Percentiles rank a stretch among this genome's conserved stretches.
These are phyloP conservation scores for Zaprionus gabonicus DNA, from an alignment of 1,140 invertebrate species.

Conservation along the genomic window DNA sequence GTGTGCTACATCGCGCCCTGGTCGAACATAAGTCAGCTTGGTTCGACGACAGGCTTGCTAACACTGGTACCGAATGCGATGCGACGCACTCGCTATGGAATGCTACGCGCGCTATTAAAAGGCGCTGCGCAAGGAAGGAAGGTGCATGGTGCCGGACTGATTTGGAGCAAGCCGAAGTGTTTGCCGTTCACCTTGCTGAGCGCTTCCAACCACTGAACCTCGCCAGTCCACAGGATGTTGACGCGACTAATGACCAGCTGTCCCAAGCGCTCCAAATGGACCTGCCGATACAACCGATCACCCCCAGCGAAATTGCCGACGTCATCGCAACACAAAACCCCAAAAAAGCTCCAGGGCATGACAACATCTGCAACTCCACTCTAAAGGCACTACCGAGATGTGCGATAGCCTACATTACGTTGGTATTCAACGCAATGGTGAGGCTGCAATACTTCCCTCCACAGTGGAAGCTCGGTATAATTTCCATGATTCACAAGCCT, in stretches of 20 bases:
- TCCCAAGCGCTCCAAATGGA: too few species aligned
- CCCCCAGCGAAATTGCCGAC: too few species aligned
- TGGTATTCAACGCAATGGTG: slow-evolving; percentile 15
- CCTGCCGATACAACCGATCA: too few species aligned
- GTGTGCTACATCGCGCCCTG: not conserved
- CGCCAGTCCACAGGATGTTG: not conserved
- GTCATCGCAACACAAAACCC: too few species aligned
- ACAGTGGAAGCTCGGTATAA: not conserved
- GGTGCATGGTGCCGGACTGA: not conserved
- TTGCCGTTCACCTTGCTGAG: not conserved
- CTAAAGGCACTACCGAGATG: not conserved
- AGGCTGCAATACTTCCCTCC: slow-evolving; percentile 13
- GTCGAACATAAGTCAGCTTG: not conserved
- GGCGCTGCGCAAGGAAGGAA: too few species aligned
- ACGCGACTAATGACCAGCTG: not conserved
- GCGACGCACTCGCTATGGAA: not conserved
- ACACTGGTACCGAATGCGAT: not conserved
- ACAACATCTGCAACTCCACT: too few species aligned
- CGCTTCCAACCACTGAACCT: not conserved
- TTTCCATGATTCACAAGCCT: too few species aligned
- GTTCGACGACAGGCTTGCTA: not conserved
- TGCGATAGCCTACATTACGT: slow-evolving; percentile 8
- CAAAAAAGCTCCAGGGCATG: too few species aligned
- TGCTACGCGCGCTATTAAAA: too few species aligned
- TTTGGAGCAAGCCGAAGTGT: not conserved